Conservation (phyloP, 2,888 invertebrate species). For the Deroplatys truncata region DNA sequence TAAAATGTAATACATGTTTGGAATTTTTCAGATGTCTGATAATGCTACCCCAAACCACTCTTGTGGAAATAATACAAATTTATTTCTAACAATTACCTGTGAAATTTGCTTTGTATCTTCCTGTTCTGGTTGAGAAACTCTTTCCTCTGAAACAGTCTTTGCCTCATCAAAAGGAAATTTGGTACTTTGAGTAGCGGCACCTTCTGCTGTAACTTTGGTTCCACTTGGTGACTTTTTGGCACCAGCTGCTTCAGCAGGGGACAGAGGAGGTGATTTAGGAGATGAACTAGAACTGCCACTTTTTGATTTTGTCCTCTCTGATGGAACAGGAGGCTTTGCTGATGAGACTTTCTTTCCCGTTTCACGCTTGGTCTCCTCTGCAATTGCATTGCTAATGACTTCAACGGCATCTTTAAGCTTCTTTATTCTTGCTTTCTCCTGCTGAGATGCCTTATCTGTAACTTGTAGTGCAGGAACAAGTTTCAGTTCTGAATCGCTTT, state of each 20-base stretch:
- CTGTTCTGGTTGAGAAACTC: background rate
- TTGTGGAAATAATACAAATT: background rate
- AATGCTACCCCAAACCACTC: too few species aligned
- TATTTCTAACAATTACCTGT: background rate
- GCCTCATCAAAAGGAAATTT: background rate
- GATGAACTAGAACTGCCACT: background rate
- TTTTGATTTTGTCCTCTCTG: constrained; percentile 1
- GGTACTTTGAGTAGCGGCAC: constrained; percentile 41
- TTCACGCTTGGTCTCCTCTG: constrained; percentile 15
- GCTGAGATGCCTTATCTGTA: constrained; percentile 12
- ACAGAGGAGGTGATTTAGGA: constrained; percentile 19
- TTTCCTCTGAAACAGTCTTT: background rate
- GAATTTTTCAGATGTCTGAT: too few species aligned
- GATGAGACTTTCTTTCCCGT: constrained; percentile 3
- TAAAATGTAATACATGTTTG: too few species aligned
- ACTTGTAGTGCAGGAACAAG: constrained; percentile 12
- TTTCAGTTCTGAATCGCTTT: constrained; percentile 21
- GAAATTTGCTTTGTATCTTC: background rate
- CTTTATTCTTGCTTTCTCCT: constrained; percentile 41
- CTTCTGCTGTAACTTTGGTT: constrained; percentile 40
- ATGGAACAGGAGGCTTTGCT: constrained; percentile 21
- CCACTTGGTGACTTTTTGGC: constrained; percentile 19
- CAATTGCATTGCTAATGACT: constrained; percentile 67
- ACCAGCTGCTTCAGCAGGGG: constrained; percentile 7
- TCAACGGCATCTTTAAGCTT: constrained; percentile 65